These are phyloP conservation scores for Lepus europaeus DNA, from an alignment of 2,113 vertebrate species.

Conservation along the genomic window DNA sequence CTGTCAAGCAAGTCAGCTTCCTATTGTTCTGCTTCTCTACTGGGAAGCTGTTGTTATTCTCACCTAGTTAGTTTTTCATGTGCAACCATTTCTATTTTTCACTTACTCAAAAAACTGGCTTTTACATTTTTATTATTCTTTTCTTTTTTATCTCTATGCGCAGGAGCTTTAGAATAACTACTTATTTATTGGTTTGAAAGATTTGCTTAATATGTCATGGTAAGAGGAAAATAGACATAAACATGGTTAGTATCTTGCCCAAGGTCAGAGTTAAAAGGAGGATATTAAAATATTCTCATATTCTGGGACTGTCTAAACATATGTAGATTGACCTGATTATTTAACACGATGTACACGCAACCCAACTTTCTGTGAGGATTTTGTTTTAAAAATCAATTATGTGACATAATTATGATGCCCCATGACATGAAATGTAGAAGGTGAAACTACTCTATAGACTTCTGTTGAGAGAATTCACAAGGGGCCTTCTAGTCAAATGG, in stretches of 20 bases:
- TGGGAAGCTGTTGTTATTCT: background rate
- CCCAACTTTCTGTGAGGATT: background rate
- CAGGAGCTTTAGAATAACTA: background rate
- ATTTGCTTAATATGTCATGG: background rate
- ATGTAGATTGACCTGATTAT: background rate
- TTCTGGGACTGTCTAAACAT: background rate
- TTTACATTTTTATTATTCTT: background rate
- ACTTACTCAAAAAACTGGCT: background rate
- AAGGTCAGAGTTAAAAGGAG: constrained; percentile 37
- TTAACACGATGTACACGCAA: background rate
- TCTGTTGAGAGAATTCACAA: background rate
- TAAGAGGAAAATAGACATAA: constrained; percentile 8
- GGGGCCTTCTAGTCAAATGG: background rate
- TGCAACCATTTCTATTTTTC: background rate
- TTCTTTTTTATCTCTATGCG: background rate
- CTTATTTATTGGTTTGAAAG: constrained; percentile 46
- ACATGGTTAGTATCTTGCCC: background rate
- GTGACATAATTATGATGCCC: background rate
- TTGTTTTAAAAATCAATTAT: constrained; percentile 14
- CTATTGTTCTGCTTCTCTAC: constrained; percentile 7
- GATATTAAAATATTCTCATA: background rate
- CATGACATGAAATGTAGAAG: background rate
- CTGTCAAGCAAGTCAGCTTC: background rate
- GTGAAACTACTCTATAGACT: background rate
- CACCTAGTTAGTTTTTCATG: background rate